These are phyloP conservation scores for Terrapene triunguis DNA, from an alignment of 2,113 vertebrate species.

Conservation along the genomic window DNA sequence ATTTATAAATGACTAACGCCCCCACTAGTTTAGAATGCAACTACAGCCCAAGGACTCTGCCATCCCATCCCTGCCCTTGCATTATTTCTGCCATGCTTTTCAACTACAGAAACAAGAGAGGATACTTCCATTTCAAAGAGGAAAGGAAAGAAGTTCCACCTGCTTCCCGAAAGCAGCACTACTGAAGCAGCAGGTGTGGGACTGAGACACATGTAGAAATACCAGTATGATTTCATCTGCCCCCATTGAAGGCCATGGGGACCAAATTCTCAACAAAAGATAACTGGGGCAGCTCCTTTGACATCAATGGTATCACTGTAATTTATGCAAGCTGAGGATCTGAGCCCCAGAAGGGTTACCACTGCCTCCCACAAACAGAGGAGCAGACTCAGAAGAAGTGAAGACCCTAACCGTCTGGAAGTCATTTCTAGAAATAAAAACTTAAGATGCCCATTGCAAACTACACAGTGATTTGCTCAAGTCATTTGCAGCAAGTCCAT, in stretches of 20 bases:
- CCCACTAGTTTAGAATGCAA: background rate
- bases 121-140: background rate
- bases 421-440: background rate
- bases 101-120: background rate
- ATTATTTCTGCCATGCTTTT: background rate
- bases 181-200: background rate
- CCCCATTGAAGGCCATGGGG: background rate
- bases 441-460: background rate
- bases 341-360: background rate
- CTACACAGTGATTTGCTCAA: background rate
- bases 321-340: background rate
- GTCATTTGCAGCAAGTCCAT: background rate
- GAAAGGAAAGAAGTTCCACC: background rate
- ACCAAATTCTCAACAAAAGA: background rate
- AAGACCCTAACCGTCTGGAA: background rate
- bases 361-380: background rate
- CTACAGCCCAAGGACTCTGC: background rate
- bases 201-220: background rate
- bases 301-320: background rate
- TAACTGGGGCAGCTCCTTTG: background rate
- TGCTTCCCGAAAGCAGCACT: background rate
- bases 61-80: background rate
- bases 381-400: background rate
- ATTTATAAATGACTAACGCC: background rate
- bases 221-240: background rate